A percentile compares a stretch with the other conserved stretches of the same genome.
These are phyloP conservation scores for Chlorops oryzae DNA, from an alignment of 1,140 invertebrate species.

Conservation along the genomic window DNA sequence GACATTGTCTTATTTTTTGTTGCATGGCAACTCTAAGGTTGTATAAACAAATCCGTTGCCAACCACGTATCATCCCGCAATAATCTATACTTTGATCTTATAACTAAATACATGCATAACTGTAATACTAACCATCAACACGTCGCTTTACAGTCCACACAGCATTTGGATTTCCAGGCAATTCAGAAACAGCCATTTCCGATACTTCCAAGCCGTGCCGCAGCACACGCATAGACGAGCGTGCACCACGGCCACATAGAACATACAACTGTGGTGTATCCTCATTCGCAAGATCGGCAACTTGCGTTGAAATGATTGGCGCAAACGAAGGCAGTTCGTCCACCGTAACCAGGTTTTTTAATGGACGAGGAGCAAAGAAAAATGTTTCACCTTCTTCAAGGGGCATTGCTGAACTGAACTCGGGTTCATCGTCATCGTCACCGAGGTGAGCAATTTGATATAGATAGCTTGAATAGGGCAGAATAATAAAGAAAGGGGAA, in stretches of 20 bases:
- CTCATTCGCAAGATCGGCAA: constrained; percentile 86
- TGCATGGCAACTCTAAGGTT: no score
- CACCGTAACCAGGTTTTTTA: constrained; percentile 94
- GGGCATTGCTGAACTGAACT: constrained; percentile 97
- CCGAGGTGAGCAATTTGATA: constrained; percentile 99
- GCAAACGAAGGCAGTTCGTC: constrained; percentile 97
- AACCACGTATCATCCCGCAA: no score
- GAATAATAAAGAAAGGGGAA: constrained; percentile 13
- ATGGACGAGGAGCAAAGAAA: constrained; percentile 91
- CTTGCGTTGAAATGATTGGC: constrained; percentile 76
- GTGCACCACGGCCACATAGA: constrained; percentile 88
- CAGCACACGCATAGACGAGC: constrained; percentile 87
- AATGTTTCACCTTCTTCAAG: constrained; percentile 98
- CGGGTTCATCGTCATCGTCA: constrained; percentile 98
- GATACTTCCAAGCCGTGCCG: constrained; percentile 96
- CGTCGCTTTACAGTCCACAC: constrained; percentile 98
- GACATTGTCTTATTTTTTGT: not conserved
- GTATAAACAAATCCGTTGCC: no score
- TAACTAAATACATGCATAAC: not conserved
- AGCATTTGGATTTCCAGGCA: constrained; percentile 98
- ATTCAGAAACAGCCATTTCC: constrained; percentile 98
- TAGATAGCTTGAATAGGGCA: constrained; percentile 64
- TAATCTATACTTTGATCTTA: not conserved
- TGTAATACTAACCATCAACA: constrained; percentile 61
- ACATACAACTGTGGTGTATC: constrained; percentile 98